phyloP scores from a whole-genome alignment of 2,888 invertebrate species.

The Stratiomys singularior region DNA sequence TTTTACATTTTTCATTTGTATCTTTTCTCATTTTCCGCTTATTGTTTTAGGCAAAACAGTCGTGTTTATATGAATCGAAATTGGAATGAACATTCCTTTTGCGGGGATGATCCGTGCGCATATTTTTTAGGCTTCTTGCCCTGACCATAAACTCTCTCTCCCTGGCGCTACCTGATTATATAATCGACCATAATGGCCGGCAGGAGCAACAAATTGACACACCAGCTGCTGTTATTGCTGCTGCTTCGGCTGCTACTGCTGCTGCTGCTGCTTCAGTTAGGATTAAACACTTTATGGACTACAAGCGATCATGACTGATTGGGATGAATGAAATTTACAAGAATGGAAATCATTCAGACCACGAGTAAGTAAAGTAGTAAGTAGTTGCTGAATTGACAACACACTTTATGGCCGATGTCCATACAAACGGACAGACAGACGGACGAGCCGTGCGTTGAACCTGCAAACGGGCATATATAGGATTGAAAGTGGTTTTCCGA shows the following conservation, averaged over 20 bases:
- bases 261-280: constrained; percentile 9
- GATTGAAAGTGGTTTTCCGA: constrained; percentile 11
- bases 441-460: background rate
- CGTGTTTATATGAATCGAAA: constrained; percentile 26
- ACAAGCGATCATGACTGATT: constrained; percentile 20
- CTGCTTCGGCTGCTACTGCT: no score
- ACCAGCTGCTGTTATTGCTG: background rate
- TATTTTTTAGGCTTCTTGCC: constrained; percentile 14
- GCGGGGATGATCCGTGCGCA: constrained; percentile 26
- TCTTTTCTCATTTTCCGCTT: constrained; percentile 24
- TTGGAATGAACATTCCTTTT: constrained; percentile 26
- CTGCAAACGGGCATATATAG: constrained; percentile 2
- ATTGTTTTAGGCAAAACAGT: constrained; percentile 26
- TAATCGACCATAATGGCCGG: background rate
- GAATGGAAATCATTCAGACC: constrained; percentile 30
- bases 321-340: constrained; percentile 39
- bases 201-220: background rate
- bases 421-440: background rate
- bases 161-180: constrained; percentile 35
- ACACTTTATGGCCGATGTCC: constrained; percentile 23
- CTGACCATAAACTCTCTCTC: constrained; percentile 34
- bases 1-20: constrained; percentile 11
- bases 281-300: constrained; percentile 34
- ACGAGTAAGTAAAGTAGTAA: constrained; percentile 16
- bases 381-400: constrained; percentile 9